A percentile compares a stretch with the other conserved stretches of the same genome.
These are phyloP conservation scores for Cheilosia vernalis DNA, from an alignment of 2,888 invertebrate genomes.

Conservation along the genomic window DNA sequence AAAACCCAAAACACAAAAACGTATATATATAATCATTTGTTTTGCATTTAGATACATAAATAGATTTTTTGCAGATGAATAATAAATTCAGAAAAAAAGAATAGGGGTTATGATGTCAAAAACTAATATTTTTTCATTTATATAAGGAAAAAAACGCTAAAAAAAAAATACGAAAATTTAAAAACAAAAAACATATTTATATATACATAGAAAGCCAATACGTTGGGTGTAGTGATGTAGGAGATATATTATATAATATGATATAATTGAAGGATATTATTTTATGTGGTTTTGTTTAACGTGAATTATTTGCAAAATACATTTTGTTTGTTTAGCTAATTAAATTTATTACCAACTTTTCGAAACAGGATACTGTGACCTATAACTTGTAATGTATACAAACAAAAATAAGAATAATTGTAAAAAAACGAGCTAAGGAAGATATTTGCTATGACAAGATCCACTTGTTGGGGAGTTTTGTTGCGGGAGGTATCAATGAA, in stretches of 20 bases:
- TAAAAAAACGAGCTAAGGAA: background rate
- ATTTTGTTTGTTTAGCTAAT: constrained; percentile 3
- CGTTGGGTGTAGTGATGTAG: constrained; percentile 59
- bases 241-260: constrained; percentile 41
- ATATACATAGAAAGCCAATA: constrained; percentile 59
- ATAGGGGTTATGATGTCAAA: constrained; percentile 32
- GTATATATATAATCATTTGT: constrained; percentile 42
- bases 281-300: background rate
- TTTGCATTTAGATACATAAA: constrained; percentile 67
- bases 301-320: background rate
- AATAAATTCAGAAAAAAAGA: constrained; percentile 29
- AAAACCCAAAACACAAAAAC: constrained; percentile 16
- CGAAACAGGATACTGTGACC: constrained; percentile 31
- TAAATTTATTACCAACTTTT: constrained; percentile 4
- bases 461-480: constrained; percentile 9
- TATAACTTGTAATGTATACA: constrained; percentile 34
- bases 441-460: background rate
- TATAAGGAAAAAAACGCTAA: constrained; percentile 17
- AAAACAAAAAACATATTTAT: constrained; percentile 54
- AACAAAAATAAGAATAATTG: constrained; percentile 1
- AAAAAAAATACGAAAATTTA: constrained; percentile 23
- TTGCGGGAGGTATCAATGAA: constrained; percentile 7
- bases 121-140: constrained; percentile 67
- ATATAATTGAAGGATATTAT: constrained; percentile 25
- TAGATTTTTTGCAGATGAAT: constrained; percentile 49